Percentiles rank a stretch among this genome's conserved stretches.
phyloP scores from a whole-genome alignment of 2,113 vertebrate species.

The Isichthys henryi region DNA sequence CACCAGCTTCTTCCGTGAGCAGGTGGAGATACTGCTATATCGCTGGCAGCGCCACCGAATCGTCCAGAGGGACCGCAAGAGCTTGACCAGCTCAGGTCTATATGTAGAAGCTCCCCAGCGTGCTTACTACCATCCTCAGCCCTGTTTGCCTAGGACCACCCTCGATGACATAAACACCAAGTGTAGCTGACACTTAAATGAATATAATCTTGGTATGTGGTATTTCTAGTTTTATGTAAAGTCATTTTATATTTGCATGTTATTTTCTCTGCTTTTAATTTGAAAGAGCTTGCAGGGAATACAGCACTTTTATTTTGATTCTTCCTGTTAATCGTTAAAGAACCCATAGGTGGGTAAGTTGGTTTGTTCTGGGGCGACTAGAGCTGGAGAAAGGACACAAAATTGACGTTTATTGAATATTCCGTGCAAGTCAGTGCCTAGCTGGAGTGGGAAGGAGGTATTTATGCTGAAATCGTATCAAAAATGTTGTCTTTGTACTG shows the following conservation, averaged over 20 bases:
- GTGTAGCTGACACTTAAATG: neutral
- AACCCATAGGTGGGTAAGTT: neutral
- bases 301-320: neutral
- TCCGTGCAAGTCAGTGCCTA: neutral
- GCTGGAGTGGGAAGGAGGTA: neutral
- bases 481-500: neutral
- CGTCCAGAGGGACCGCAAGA: slow-evolving; percentile 57
- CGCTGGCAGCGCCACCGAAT: slow-evolving; percentile 52
- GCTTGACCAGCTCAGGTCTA: slow-evolving; percentile 49
- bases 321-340: neutral
- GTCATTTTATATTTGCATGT: neutral
- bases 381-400: neutral
- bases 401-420: neutral
- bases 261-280: neutral
- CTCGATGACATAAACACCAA: slow-evolving; percentile 42
- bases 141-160: slow-evolving; percentile 48
- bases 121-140: slow-evolving; percentile 38
- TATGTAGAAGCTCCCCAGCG: slow-evolving; percentile 42
- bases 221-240: neutral
- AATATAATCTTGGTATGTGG: slow-evolving; percentile 33
- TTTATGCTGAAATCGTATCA: neutral
- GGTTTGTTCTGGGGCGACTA: neutral
- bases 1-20: slow-evolving; percentile 73
- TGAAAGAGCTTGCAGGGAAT: neutral
- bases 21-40: slow-evolving; percentile 63